phyloP scores from a whole-genome alignment of 2,888 invertebrate species.

The Tipula lateralis region DNA sequence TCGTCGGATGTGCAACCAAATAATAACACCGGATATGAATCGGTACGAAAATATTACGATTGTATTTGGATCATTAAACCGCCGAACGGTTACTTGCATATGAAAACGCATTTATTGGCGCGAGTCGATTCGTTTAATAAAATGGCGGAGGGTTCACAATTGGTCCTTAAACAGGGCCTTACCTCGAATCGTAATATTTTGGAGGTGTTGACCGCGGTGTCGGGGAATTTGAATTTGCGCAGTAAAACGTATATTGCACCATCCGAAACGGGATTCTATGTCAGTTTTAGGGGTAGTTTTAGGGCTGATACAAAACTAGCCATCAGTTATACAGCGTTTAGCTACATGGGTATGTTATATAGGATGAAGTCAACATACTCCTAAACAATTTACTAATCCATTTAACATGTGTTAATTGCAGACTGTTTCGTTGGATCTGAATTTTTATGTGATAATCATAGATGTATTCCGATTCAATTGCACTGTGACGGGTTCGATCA shows the following conservation, averaged over 20 bases:
- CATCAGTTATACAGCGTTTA: slow-evolving; percentile 66
- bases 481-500: slow-evolving; percentile 73
- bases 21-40: slow-evolving; percentile 43
- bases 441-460: slow-evolving; percentile 65
- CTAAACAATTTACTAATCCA: background rate
- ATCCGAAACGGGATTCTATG: slow-evolving; percentile 62
- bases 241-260: slow-evolving; percentile 58
- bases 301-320: slow-evolving; percentile 59
- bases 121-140: slow-evolving; percentile 56
- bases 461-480: slow-evolving; percentile 62
- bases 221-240: slow-evolving; percentile 38
- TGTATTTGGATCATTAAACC: slow-evolving; percentile 69
- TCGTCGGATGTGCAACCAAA: no score
- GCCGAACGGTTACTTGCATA: slow-evolving; percentile 57
- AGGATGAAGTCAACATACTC: no score
- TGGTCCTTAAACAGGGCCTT: slow-evolving; percentile 62
- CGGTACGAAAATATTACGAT: slow-evolving; percentile 57
- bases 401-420: slow-evolving; percentile 40
- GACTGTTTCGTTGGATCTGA: slow-evolving; percentile 65
- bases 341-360: slow-evolving; percentile 62
- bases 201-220: slow-evolving; percentile 55
- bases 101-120: slow-evolving; percentile 63
- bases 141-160: slow-evolving; percentile 57
- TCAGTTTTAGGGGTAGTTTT: slow-evolving; percentile 62
- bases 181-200: slow-evolving; percentile 59